Evolutionary conservation across 2,888 invertebrate species (phyloP), one percentile per base, ranked within the genome.

Genomic region (Coleophora flavipennella): DNA sequence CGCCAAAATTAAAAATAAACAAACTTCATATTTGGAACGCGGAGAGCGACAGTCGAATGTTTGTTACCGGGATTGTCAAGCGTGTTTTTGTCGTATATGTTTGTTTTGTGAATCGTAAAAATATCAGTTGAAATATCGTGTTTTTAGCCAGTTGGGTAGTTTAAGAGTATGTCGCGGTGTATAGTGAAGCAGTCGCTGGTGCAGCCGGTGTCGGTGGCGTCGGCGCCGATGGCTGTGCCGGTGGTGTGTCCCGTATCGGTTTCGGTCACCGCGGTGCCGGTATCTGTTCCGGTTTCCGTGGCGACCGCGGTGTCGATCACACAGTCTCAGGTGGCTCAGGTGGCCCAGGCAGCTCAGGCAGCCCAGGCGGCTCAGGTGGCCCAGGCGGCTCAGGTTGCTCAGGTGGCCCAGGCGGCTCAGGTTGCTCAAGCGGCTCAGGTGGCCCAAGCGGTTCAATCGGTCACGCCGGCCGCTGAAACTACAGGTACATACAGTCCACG

Each of bases 1-100:
- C 81, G 79, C 79, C 81, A 81, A 80, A 78, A 67, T 74, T 81
- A 83, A 84, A 84, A 81, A 83, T 81, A 81, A 83, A 81, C 70
- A 78, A 79, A 69, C 72, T 57, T 77, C 83, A 74, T 67, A 74
- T 76, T 84, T 79, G 72, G 80, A 83, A 78, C 77, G 60, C 49
- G 59, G 48, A 77, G 79, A 79, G 80, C 78, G 79, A 72, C 79
- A 81, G 83, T 83, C 81, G 63, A 52, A 73, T 81, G 80, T 83
- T 83, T 76, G 72, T 69, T 64, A 55, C 56, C 53, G 59, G 50
- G 68, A 61, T 57, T 69, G 75, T 74, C 65, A 65, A 60, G 57
- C 54, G 63, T 59, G 53, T 49, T 46, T 49, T 49, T 48, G 54
- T 53, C 45, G 58, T 58, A 59, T 53, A n/a, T 49, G 42, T 50